Conservation (phyloP, 1,140 invertebrate species). For the Stegodyphus dumicola region DNA sequence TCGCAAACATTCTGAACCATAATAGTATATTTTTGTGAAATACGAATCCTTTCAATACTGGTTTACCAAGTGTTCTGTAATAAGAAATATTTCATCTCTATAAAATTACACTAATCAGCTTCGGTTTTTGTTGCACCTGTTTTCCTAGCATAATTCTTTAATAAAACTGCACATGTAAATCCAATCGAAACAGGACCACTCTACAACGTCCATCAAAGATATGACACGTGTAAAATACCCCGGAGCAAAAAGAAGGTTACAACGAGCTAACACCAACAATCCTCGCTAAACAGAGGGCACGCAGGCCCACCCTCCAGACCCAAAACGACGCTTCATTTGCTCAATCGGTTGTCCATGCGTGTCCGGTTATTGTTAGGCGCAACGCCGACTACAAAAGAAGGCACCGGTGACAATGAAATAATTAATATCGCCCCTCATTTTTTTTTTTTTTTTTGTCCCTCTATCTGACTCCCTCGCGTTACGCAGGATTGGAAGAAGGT, state of each 20-base stretch:
- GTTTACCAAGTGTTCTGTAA: too few species aligned
- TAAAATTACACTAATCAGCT: too few species aligned
- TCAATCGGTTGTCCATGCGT: constrained; percentile 49
- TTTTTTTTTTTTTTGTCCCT: background rate
- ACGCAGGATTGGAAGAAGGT: background rate
- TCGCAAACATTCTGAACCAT: too few species aligned
- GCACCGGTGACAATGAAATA: constrained; percentile 47
- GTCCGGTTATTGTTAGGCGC: constrained; percentile 52
- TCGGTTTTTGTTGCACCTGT: too few species aligned
- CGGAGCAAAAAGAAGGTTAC: background rate
- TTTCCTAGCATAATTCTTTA: too few species aligned
- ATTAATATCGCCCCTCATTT: constrained; percentile 37
- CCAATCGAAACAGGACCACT: background rate
- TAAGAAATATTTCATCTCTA: too few species aligned
- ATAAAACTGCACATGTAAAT: too few species aligned
- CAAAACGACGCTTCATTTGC: constrained; percentile 11
- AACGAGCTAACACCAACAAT: background rate
- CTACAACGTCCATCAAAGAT: background rate
- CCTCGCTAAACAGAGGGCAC: constrained; percentile 40
- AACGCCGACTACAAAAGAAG: constrained; percentile 5
- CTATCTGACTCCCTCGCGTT: background rate
- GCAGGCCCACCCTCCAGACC: background rate
- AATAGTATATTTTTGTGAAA: too few species aligned
- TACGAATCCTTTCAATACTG: too few species aligned
- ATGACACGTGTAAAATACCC: background rate